Conservation (phyloP, 2,888 invertebrate species). For the Cylloceria caligata region DNA sequence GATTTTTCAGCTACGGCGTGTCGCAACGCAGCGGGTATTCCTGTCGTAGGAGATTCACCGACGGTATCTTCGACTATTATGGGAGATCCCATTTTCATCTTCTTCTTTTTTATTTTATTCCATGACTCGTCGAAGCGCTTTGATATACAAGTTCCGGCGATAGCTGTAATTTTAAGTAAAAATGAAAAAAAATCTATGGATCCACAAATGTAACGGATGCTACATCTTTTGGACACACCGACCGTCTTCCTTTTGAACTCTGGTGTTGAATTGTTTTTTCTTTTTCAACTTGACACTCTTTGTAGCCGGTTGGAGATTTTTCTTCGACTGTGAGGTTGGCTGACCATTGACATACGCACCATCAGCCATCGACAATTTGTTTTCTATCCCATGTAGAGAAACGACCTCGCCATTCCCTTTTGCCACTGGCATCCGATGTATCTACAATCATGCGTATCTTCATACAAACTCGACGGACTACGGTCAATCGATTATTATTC, state of each 20-base stretch:
- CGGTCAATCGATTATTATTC: neutral
- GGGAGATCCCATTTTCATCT: slow-evolving; percentile 55
- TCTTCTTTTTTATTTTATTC: slow-evolving; percentile 35
- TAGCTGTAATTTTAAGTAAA: slow-evolving; percentile 13
- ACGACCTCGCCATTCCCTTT: slow-evolving; percentile 19
- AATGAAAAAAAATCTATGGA: neutral
- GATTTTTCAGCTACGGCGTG: neutral
- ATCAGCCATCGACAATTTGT: slow-evolving; percentile 25
- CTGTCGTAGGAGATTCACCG: slow-evolving; percentile 27
- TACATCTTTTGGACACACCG: neutral
- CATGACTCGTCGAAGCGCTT: neutral
- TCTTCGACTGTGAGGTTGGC: neutral
- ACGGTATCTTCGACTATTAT: slow-evolving; percentile 55
- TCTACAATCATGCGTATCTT: neutral
- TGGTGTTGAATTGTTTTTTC: neutral
- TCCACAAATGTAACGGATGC: no score
- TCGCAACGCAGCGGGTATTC: slow-evolving; percentile 31
- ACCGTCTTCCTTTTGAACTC: slow-evolving; percentile 38
- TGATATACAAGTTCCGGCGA: neutral
- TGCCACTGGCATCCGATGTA: slow-evolving; percentile 30
- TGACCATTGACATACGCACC: neutral
- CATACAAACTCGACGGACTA: neutral
- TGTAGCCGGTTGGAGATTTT: slow-evolving; percentile 5
- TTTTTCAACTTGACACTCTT: neutral
- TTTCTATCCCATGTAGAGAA: slow-evolving; percentile 32